phyloP scores from a whole-genome alignment of 1,140 invertebrate genomes.

The Paracyclopina nana region DNA sequence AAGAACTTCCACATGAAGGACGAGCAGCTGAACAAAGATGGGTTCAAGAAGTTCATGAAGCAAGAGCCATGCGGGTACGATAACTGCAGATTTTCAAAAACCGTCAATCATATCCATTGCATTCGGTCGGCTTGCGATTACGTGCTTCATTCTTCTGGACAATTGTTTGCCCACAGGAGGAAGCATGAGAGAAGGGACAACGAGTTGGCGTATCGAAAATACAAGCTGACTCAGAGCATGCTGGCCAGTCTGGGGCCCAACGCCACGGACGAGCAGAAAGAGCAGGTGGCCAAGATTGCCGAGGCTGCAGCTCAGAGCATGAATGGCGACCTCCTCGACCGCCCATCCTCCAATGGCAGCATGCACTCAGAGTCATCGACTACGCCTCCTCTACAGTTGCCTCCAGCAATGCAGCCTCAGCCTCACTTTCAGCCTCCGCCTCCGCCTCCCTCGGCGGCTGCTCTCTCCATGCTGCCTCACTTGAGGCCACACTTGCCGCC shows the following conservation, averaged over 20 bases:
- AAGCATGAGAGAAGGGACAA: conserved; percentile 86
- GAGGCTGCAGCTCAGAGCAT: too few species aligned
- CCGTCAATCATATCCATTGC: conserved; percentile 96
- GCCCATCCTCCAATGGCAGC: background rate
- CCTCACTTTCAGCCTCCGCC: too few species aligned
- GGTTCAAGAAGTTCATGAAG: conserved; percentile 98
- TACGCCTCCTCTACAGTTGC: background rate
- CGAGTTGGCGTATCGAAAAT: conserved; percentile 58
- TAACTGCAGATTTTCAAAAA: conserved; percentile 72
- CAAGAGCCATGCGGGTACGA: conserved; percentile 79
- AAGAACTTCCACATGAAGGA: conserved; percentile 97
- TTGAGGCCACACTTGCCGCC: too few species aligned
- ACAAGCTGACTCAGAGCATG: conserved; percentile 40
- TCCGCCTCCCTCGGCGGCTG: too few species aligned
- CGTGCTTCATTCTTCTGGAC: conserved; percentile 82
- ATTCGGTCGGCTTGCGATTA: conserved; percentile 66
- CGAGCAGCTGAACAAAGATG: conserved; percentile 78
- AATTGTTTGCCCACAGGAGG: conserved; percentile 90
- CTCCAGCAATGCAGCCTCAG: conserved; percentile 3
- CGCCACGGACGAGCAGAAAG: too few species aligned
- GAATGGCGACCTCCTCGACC: conserved; percentile 14
- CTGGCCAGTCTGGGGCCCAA: conserved; percentile 21
- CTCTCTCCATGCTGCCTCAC: too few species aligned
- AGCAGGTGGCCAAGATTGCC: too few species aligned
- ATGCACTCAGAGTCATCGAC: background rate